A percentile compares a stretch with the other conserved stretches of the same genome.
Conservation (phyloP, 2,888 invertebrate genomes). For the Yponomeuta plumbellus region DNA sequence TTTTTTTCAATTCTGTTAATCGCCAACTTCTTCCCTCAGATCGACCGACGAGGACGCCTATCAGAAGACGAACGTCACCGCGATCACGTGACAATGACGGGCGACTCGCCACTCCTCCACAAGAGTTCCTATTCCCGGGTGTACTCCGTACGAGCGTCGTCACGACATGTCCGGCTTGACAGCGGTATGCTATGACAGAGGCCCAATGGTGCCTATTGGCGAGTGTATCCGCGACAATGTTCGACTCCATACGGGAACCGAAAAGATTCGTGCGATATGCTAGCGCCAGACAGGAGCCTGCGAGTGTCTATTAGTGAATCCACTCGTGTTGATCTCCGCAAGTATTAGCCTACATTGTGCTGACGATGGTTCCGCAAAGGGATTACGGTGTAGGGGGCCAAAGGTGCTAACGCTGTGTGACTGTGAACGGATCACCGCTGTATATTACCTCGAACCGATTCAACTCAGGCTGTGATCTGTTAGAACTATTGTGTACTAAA, state of each 20-base stretch:
- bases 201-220: background rate
- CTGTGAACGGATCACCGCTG: conserved; percentile 14
- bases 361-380: background rate
- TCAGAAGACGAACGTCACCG: conserved; percentile 52
- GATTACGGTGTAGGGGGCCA: background rate
- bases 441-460: conserved; percentile 41
- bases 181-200: background rate
- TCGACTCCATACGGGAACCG: no score
- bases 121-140: conserved; percentile 19
- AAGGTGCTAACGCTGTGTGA: conserved; percentile 2
- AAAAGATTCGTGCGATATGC: background rate
- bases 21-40: conserved; percentile 30
- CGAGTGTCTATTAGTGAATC: background rate
- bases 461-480: conserved; percentile 72
- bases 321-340: background rate
- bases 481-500: conserved; percentile 35
- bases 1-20: no score
- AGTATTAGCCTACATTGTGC: background rate
- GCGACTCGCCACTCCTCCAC: conserved; percentile 19
- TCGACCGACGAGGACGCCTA: conserved; percentile 65
- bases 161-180: background rate
- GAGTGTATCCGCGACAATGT: no score
- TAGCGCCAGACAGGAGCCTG: conserved; percentile 16
- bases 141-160: background rate
- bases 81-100: conserved; percentile 56